Base-by-base conservation (phyloP, 2,888 invertebrate species). In the Epirrhoe tristata region DNA sequence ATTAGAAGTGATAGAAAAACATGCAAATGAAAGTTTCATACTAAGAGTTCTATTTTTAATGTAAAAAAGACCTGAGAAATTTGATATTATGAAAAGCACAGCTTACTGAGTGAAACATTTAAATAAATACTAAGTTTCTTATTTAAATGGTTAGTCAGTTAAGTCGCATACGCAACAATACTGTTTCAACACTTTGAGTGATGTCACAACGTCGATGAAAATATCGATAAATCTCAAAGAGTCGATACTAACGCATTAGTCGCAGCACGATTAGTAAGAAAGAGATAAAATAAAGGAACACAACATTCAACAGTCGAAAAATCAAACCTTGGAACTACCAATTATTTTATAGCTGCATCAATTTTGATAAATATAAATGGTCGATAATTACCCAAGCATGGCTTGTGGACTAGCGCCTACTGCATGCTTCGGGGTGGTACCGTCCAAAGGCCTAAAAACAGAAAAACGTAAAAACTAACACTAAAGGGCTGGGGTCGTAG, bases 371-470 rank as follows among this genome's bases (percentile, higher is more conserved):
- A 64, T 61, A 66, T 59, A 67, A 67, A 56, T 52, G 52, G 56
- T 60, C 50, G 50, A 93, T 93, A 94, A 94, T 95, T 95, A 95
- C 95, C 95, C 95, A 90, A 95, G 94, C 88, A 91, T 89, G 89
- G 93, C 86, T 94, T 94, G 95, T 91, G 94, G 93, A 82, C 88
- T 93, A 91, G 91, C 93, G 81, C 91, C 93, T 92, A 93, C 93
- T 75, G 93, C 94, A 92, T 93, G 93, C 93, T 94, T 94, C 91
- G 93, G 93, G 66, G 93, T 89, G 75, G 91, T 90, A 83, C 92
- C 93, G 83, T 94, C 95, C 94, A 95, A 93, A 82, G 95, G 95
- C 94, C 95, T 95, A 95, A 92, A 95, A 95, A 91, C 89, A 91
- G 88, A 92, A 87, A 94, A 90, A 89, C 87, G 88, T 90, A 90